Evolutionary conservation across 2,113 vertebrate genomes (phyloP).

Genomic region (Lamprologus sp.): DNA sequence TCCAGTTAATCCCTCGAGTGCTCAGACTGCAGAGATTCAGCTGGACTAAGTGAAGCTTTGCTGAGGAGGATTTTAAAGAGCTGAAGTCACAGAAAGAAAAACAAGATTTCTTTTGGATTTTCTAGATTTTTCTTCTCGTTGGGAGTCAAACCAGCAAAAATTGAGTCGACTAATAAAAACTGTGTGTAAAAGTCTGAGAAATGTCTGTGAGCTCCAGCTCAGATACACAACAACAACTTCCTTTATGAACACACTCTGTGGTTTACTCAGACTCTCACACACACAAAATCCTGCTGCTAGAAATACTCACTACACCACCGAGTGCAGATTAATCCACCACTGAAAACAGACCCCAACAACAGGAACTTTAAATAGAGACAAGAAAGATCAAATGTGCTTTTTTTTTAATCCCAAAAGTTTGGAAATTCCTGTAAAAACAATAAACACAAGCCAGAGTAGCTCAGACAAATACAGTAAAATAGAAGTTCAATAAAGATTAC

Average conservation of each 20-base stretch:
- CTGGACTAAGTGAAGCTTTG: too few relatives aligned
- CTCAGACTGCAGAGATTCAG: background rate
- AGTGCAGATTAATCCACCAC: background rate
- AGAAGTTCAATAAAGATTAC: background rate
- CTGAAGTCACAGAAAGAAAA: background rate
- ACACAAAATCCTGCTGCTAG: background rate
- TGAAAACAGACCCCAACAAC: background rate
- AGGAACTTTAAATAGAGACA: background rate
- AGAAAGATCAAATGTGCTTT: background rate
- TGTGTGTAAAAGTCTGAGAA: background rate
- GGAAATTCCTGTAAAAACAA: background rate
- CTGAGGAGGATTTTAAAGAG: background rate
- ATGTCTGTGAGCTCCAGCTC: background rate
- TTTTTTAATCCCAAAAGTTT: background rate
- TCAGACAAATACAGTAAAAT: rapidly evolving
- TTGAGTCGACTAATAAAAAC: rapidly evolving
- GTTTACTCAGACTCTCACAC: rapidly evolving
- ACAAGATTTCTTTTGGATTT: background rate
- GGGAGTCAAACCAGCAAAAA: background rate
- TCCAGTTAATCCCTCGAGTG: background rate
- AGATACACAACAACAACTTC: background rate
- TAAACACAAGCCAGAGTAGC: rapidly evolving
- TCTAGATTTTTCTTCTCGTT: background rate
- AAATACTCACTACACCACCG: background rate
- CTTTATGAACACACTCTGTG: background rate